phyloP scores from a whole-genome alignment of 2,888 invertebrate genomes.

The Parnassius smintheus region DNA sequence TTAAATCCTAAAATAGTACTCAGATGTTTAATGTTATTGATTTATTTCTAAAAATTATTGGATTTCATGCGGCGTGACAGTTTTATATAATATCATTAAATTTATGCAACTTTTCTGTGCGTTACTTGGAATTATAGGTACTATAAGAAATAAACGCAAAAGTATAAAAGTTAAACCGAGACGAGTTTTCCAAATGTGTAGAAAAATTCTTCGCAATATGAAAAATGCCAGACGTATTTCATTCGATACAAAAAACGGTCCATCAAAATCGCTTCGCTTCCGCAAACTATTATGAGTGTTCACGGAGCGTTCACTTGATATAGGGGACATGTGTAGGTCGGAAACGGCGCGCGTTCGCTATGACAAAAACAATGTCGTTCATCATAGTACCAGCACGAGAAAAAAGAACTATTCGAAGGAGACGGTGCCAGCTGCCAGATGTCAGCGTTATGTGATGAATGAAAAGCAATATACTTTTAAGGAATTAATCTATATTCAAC shows the following conservation, averaged over 20 bases:
- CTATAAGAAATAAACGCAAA: too few species aligned
- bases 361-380: constrained; percentile 19
- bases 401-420: constrained; percentile 12
- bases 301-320: constrained; percentile 26
- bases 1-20: too few species aligned
- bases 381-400: constrained; percentile 6
- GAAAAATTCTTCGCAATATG: constrained; percentile 1
- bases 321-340: constrained; percentile 17
- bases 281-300: constrained; percentile 24
- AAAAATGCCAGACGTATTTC: constrained; percentile 10
- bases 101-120: too few species aligned
- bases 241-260: constrained; percentile 24
- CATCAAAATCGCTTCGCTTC: constrained; percentile 7
- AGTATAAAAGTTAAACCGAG: too few species aligned
- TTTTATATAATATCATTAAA: too few species aligned
- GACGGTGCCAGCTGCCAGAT: constrained; percentile 3
- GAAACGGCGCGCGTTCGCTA: constrained; percentile 2
- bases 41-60: too few species aligned
- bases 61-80: too few species aligned
- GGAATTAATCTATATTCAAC: too few species aligned
- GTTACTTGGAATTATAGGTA: too few species aligned
- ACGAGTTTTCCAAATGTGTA: constrained; percentile 3
- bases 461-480: too few species aligned
- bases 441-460: neutral
- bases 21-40: too few species aligned